Evolutionary conservation across 2,113 vertebrate genomes (phyloP).

Genomic region (Tetraodon nigroviridis): DNA sequence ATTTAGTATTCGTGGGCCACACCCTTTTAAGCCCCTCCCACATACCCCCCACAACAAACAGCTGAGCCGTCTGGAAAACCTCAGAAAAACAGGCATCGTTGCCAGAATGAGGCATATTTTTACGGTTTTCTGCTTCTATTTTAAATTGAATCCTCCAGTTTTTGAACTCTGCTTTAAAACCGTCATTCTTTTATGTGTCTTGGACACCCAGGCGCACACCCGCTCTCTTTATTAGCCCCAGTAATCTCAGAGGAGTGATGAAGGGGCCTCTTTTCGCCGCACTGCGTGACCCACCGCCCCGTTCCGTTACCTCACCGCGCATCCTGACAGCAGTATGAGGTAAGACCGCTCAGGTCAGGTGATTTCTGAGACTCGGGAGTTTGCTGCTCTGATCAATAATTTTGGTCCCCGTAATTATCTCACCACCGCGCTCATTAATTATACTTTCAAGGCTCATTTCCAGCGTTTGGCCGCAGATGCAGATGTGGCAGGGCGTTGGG

Average conservation of each 20-base stretch:
- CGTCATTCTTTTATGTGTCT: too few species aligned
- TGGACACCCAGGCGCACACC: too few species aligned
- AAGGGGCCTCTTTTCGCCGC: constrained; percentile 46
- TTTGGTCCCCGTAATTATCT: constrained; percentile 69
- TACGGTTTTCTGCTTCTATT: constrained; percentile 21
- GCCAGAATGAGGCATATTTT: background rate
- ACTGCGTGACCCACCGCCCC: constrained; percentile 12
- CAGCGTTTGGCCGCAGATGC: constrained; percentile 47
- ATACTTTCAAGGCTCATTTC: constrained; percentile 72
- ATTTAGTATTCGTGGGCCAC: too few species aligned
- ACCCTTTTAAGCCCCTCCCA: too few species aligned
- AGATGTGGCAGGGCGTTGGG: constrained; percentile 33
- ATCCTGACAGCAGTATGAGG: constrained; percentile 44
- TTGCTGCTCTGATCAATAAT: constrained; percentile 68
- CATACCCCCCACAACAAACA: too few species aligned
- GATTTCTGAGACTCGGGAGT: constrained; percentile 56
- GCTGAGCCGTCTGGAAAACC: constrained; percentile 19
- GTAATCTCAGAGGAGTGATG: constrained; percentile 26
- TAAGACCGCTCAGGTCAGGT: constrained; percentile 46
- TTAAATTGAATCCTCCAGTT: constrained; percentile 24
- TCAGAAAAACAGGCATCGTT: constrained; percentile 10
- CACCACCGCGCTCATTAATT: constrained; percentile 64
- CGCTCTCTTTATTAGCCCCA: constrained; percentile 16
- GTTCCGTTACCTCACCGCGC: constrained; percentile 54
- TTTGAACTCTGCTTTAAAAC: too few species aligned